Conservation (phyloP, 2,888 invertebrate genomes). For the Melieria picta region DNA sequence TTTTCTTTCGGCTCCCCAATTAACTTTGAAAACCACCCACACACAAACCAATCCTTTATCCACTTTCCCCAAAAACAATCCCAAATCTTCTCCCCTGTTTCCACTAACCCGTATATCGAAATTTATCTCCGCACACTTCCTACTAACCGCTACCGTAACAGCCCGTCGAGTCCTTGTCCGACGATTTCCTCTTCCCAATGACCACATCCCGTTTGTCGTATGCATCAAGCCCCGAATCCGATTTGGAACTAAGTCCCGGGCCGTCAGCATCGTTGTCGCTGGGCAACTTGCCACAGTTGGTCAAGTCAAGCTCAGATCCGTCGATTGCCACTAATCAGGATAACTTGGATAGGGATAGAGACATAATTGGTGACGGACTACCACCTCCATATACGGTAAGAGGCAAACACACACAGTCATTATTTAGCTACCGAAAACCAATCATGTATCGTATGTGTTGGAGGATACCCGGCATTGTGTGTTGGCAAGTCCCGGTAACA, state of each 20-base stretch:
- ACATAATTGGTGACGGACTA: constrained; percentile 71
- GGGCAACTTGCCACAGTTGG: constrained; percentile 72
- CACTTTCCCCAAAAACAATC: constrained; percentile 27
- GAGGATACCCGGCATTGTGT: too few species aligned
- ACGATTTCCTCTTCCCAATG: constrained; percentile 99
- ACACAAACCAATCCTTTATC: constrained; percentile 34
- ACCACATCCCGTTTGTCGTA: constrained; percentile 93
- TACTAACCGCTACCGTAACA: constrained; percentile 57
- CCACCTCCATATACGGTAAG: constrained; percentile 89
- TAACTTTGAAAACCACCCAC: not conserved
- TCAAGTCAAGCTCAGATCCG: constrained; percentile 91
- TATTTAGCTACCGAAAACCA: constrained; percentile 11
- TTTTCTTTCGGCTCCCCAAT: not conserved
- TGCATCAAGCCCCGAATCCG: constrained; percentile 96
- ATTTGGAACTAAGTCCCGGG: constrained; percentile 86
- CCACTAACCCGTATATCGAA: constrained; percentile 48
- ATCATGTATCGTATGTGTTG: too few species aligned
- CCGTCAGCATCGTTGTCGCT: constrained; percentile 71
- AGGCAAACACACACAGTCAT: constrained; percentile 55
- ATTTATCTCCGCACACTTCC: constrained; percentile 45
- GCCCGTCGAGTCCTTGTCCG: constrained; percentile 96
- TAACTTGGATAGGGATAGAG: constrained; percentile 76
- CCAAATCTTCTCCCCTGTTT: constrained; percentile 39
- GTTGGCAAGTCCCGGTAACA: too few species aligned
- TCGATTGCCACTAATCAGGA: constrained; percentile 94